Base-by-base conservation (phyloP, 2,888 invertebrate species). In the Hemicrepidius hirtus region DNA sequence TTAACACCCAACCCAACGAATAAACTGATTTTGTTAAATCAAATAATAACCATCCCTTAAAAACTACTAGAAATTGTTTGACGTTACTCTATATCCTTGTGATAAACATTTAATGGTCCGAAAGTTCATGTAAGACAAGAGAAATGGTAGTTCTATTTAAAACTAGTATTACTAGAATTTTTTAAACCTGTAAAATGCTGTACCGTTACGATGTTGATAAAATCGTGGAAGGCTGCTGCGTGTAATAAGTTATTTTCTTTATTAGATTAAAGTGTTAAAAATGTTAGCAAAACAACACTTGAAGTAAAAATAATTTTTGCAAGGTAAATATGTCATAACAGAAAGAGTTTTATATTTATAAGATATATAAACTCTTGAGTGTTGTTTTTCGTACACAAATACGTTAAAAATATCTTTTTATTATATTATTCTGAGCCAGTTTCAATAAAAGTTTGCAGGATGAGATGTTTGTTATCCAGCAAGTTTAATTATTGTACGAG, bases 251-350 rank as follows among this genome's bases (percentile, higher is more conserved):
- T 37, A 46, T 62, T 64, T 64, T 37, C 37, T 37, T 63, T 64
- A 64, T 18, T 41, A 46, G 18, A 20, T 46, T 18, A 32, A 46
- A 44, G 18, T 41, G 28, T 41, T n/a, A 24, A 46, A 63, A 55
- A 32, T 28, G 32, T 13, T 16, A 16, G 20, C 7, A 21, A 20
- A 49, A 49, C 32, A 55, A 35, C 28, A 46, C 46, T 16, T 12
- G 28, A 46, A 62, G 49, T 35, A 63, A 49, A 63, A 63, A 63
- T 63, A 63, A 63, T 64, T 21, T 37, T 20, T 24, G 20, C 62
- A 64, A 64, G 64, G 64, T 64, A 64, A 64, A 64, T 49, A 35
- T 64, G 64, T 64, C 64, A 64, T 50, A 64, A 64, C 64, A 64
- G 37, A 37, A 9, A 5, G 21, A 3, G 40, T 57, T 3, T 24